Base-by-base conservation (phyloP, 2,113 vertebrate species). In the Zosterops lateralis region DNA sequence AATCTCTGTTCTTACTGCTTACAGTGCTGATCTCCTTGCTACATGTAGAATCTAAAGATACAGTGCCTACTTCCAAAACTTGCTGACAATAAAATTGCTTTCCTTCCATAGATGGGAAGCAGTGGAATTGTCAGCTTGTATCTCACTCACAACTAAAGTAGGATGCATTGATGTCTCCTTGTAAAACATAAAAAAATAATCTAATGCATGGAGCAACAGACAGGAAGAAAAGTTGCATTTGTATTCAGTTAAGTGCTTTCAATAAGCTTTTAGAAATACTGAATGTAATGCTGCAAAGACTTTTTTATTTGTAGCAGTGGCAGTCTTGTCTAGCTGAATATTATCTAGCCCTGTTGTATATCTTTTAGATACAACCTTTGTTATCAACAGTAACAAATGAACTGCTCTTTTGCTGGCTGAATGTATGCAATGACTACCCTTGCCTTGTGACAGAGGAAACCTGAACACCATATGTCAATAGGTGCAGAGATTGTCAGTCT, bases 401-500 rank as follows among this genome's bases (percentile, higher is more conserved):
- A 17, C 29, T 67, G 12, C 12, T 83, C 11, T 65, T 4, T 38
- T 20, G 34, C 20, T 38, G 44, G 11, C 17, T 64, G 28, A 74
- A 64, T 53, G 11, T 19, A 3, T 50, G 51, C 40, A 79, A 13
- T 19, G 24, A 70, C 22, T 50, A 29, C 3, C 3, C 32, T 40
- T 79, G 21, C 21, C 14, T 32, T 6, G 3, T 44, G 28, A 38
- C 14, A 47, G 26, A 45, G 9, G 7, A 68, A 68, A 36, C 7
- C 15, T 65, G 32, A 87, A 24, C 25, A 60, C 11, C 1, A 0
- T 17, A 38, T 2, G 2, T 51, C 32, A 65, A 14, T 12, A 18
- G 24, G 14, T 36, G 18, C 7, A 61, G 45, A 56, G 6, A 19
- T 4, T 9, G 8, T 17, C 13, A 19, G 0, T 61, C 25, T n/a